Evolutionary conservation across 2,113 vertebrate species (phyloP), one percentile per base, ranked within the genome.

Genomic region (Crotalus viridis): DNA sequence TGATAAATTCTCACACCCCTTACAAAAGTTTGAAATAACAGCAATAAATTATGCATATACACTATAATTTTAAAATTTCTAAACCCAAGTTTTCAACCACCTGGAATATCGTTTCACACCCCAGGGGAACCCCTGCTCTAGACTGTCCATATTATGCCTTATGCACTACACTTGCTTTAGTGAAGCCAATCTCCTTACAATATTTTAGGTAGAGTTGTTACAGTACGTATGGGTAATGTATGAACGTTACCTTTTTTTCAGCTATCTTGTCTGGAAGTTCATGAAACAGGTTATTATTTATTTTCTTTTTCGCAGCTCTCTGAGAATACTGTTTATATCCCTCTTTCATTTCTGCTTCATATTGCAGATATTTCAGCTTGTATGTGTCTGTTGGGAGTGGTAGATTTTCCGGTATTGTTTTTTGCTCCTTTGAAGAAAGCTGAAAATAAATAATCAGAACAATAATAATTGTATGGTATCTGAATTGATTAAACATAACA

Each of bases 341-440:
- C 81, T 97, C 95, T 87, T 97, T 97, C 55, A 90, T 94, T 91
- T 97, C 97, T 90, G 90, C 92, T 95, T 97, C 92, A 93, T 94
- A 95, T n/a, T 97, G 97, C 88, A 59, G 89, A 87, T 97, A 96
- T 86, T 98, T 97, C 33, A 55, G 12, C 91, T 96, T 97, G 12
- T 95, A 97, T 93, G 64, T 95, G 3, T 94, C 94, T 87, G 94
- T 90, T 95, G 96, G 94, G 15, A 89, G 57, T 69, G 96, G 95
- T 43, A 98, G 93, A 95, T 97, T 96, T 95, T 97, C 97, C 91
- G 96, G 93, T 94, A 96, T 56, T 91, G 81, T 91, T 74, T 97
- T 96, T 88, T 97, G 89, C 51, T 97, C 93, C 94, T 94, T 93
- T 54, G 94, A 10, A 91, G 88, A 95, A 96, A 57, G 19, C 91